Percentiles rank a stretch among this genome's conserved stretches.
These are phyloP conservation scores for Malaclemys terrapin DNA, from an alignment of 2,113 vertebrate species.

Conservation along the genomic window DNA sequence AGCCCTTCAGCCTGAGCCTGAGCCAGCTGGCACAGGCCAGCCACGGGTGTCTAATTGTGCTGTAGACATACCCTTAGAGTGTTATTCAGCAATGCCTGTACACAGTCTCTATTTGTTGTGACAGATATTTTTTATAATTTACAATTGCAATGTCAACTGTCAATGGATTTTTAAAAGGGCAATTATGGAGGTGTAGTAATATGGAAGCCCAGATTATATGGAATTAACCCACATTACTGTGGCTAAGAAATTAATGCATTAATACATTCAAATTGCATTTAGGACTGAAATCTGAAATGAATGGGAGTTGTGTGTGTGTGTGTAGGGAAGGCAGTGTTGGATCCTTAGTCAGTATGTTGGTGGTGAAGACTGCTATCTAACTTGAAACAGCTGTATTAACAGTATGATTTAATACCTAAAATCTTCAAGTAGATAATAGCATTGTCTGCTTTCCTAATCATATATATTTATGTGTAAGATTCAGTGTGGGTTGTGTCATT, in stretches of 20 bases:
- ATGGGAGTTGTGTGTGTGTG: background rate
- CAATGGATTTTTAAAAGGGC: background rate
- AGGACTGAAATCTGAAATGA: background rate
- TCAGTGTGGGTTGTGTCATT: background rate
- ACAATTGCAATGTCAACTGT: background rate
- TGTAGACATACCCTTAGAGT: background rate
- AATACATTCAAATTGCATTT: background rate
- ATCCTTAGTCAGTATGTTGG: background rate
- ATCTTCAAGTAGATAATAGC: background rate
- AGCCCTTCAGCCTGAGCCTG: background rate
- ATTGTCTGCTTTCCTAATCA: background rate
- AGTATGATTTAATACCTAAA: background rate
- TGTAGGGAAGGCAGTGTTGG: background rate
- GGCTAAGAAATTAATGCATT: background rate
- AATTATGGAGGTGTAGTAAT: background rate
- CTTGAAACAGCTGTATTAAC: background rate
- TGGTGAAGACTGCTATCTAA: background rate
- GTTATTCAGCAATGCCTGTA: background rate
- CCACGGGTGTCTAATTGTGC: background rate
- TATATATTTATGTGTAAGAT: background rate
- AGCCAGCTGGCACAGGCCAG: background rate
- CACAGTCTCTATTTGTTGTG: background rate
- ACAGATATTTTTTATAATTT: background rate
- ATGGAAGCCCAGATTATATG: background rate
- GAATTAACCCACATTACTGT: background rate